Base-by-base conservation (phyloP, 2,797 vertebrate genomes). In the Trachops cirrhosus region DNA sequence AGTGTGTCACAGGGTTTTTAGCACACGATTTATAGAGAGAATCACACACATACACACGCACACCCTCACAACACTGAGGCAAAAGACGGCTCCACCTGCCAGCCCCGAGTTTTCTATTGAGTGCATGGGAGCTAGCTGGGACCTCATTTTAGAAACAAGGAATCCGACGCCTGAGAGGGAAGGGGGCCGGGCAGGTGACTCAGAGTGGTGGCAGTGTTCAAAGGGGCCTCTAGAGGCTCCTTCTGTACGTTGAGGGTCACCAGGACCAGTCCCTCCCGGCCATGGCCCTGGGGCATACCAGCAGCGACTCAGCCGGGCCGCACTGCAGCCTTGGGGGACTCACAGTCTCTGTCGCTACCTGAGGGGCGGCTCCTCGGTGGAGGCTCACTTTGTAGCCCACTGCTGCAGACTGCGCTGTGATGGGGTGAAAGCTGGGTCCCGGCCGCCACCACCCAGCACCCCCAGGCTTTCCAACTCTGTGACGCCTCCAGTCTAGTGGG, bases 11-110 rank as follows among this genome's bases (percentile, higher is more conserved):
- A 0, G 29, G 21, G 3, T 87, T 74, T 26, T 44, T 3, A 41
- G 80, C 4, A 37, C 9, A 44, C 2, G 9, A 3, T 44, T 62
- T 73, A 52, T 22, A 37, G 19, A 59, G 68, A 70, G 59, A 46
- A 11, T 9, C 3, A 0, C 8, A 7, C 0, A 0, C 24, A 0
- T 19, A 39, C 32, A 15, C 1, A 0, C 3, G 5, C 29, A 32
- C 2, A 14, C 46, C 3, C 22, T 46, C 73, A 48, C 5, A 2
- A 26, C 44, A 39, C 24, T n/a, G 2, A 82, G 12, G 77, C 70
- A 24, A 64, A 62, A n/a, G 11, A 6, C 0, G 16, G 5, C 64
- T 41, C 73, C 10, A 24, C 52, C 4, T 37, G 37, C 24, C 16
- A 32, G 46, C 68, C 74, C 68, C 24, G 91, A 8, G 10, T 46